A percentile compares a stretch with the other conserved stretches of the same genome.
Conservation (phyloP, 2,888 invertebrate genomes). For the Eristalis pertinax region DNA sequence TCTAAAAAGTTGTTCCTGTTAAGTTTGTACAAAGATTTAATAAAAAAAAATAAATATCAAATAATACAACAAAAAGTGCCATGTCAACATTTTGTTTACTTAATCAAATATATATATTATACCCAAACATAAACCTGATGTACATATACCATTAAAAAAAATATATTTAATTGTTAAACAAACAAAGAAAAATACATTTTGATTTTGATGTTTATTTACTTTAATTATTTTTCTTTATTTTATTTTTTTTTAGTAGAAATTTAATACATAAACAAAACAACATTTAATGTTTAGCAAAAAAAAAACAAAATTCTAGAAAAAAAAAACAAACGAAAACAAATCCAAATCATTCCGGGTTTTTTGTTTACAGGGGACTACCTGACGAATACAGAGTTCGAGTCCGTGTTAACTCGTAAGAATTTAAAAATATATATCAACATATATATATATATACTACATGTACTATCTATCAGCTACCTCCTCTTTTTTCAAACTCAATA, state of each 20-base stretch:
- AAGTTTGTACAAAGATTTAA: slow-evolving; percentile 20
- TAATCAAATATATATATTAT: not conserved
- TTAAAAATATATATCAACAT: slow-evolving; percentile 76
- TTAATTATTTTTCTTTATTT: slow-evolving; percentile 1
- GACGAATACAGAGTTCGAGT: slow-evolving; percentile 93
- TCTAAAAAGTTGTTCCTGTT: not conserved
- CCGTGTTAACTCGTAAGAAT: slow-evolving; percentile 92
- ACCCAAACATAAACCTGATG: slow-evolving; percentile 21
- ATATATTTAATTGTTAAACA: not conserved
- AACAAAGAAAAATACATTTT: not conserved
- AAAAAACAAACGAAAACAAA: slow-evolving; percentile 76
- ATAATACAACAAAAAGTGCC: not conserved
- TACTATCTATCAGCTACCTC: slow-evolving; percentile 67
- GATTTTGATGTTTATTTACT: not conserved
- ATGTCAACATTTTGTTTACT: not conserved
- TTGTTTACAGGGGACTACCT: slow-evolving; percentile 85
- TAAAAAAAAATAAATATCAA: not conserved
- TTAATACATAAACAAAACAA: slow-evolving; percentile 58
- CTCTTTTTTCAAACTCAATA: slow-evolving; percentile 59
- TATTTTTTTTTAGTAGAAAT: slow-evolving; percentile 45
- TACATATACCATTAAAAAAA: slow-evolving; percentile 37
- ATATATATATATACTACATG: slow-evolving; percentile 72
- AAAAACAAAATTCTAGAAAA: slow-evolving; percentile 58
- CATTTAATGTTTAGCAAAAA: slow-evolving; percentile 60
- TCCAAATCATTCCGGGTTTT: slow-evolving; percentile 79